Evolutionary conservation across 2,113 vertebrate species (phyloP).

Genomic region (Erythrocercus mccallii): DNA sequence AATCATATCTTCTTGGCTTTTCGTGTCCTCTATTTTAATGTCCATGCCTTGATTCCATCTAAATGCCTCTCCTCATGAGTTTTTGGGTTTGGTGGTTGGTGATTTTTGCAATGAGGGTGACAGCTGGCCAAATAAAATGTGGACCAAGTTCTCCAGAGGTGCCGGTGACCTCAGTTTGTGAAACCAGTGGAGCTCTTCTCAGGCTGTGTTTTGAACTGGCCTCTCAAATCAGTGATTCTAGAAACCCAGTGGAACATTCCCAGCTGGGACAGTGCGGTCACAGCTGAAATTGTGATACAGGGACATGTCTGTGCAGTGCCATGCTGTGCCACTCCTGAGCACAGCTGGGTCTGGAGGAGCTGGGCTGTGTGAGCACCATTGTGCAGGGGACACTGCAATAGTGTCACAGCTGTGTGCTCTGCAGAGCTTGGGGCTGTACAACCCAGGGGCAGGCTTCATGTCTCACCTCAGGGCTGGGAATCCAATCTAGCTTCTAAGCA

Average conservation of each 20-base stretch:
- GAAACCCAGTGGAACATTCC: background rate
- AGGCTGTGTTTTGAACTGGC: background rate
- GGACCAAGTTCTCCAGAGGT: background rate
- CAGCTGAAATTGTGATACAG: background rate
- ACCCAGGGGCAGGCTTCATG: fast-evolving
- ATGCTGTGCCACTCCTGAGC: background rate
- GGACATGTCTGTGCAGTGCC: background rate
- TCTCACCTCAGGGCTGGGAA: background rate
- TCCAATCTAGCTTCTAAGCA: background rate
- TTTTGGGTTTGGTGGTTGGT: background rate
- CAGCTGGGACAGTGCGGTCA: background rate
- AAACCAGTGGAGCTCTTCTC: background rate
- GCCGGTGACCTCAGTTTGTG: background rate
- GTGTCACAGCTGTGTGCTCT: background rate
- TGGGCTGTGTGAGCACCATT: conserved; percentile 11
- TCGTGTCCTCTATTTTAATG: background rate
- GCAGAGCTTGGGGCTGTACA: background rate
- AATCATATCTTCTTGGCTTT: background rate
- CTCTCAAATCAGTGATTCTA: background rate
- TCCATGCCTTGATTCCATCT: background rate
- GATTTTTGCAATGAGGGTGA: background rate
- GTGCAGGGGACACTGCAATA: background rate
- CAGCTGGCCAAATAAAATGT: background rate
- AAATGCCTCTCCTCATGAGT: background rate
- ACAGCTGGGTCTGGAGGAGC: conserved; percentile 15